Evolutionary conservation across 1,140 invertebrate species (phyloP), one percentile per base, ranked within the genome.

Genomic region (Drosophila ficusphila): DNA sequence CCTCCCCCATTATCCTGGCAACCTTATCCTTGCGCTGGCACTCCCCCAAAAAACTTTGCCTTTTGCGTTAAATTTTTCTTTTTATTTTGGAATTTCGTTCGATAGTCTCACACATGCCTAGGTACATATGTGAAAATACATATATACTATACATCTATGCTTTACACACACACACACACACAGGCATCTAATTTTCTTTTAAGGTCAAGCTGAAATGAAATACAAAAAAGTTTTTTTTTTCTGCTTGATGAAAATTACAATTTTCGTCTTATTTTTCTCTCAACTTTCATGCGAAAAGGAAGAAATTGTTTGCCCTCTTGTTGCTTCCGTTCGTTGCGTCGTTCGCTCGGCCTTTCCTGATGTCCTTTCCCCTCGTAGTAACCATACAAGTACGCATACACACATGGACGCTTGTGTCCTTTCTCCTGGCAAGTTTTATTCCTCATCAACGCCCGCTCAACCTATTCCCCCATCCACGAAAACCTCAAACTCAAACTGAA

Each of bases 41-140:
- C 74, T 48, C 52, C 33, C 48, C 49, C 38, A 41, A 60, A 75
- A 75, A 83, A 85, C 71, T 79, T 85, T 86, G 75, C 76, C 79
- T 73, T 85, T 86, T 88, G 82, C 77, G 82, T 86, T 86, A 86
- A 86, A 86, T 86, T 86, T 86, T 88, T 86, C 82, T 82, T 86
- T 86, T 86, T 86, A 86, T 86, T 86, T 86, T 86, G 82, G 82
- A 86, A 88, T 86, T 88, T 88, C 23, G 62, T 88, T 86, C 82
- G 77, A 88, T 86, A 73, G 62, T 60, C 62, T 54, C 38, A 68
- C 64, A 71, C 79, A 75, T 23, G 39, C 65, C 62, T 34, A 39
- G 39, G 56, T 19, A 46, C 47, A 58, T 27, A 39, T 21, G 34
- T 67, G n/a, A n/a, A 52, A 18, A 52, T 42, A 52, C 54, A 48